Evolutionary conservation across 2,797 vertebrate species (phyloP), one percentile per base, ranked within the genome.

Genomic region (Trachurus trachurus): DNA sequence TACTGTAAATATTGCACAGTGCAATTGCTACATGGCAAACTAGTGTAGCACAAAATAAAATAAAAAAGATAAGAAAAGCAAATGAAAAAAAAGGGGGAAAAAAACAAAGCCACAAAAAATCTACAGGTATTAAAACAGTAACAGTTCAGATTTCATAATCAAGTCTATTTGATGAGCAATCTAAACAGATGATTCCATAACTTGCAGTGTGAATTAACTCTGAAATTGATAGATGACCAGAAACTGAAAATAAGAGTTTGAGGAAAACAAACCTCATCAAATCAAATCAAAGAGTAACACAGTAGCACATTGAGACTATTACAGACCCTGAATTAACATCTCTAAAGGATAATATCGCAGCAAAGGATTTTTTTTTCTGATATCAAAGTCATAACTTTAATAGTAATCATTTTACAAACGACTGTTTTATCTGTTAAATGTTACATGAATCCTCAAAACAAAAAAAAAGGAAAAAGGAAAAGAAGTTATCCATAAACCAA

Each of bases 1-100:
- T 98, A 97, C 96, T 98, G 97, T 97, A 98, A 96, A 99, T 99
- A 99, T 99, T 99, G 98, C 98, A 99, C 98, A 99, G 98, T 99
- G 98, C 98, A 98, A 97, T 95, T 99, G 98, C 98, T 99, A 99
- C 98, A 97, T 98, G 97, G 97, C 97, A 94, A 98, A 98, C 97
- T 98, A 98, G 96, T 98, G 98, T 99, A 98, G 98, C 98, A 98
- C 94, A 94, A 96, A 97, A 94, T 8, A 86, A 10, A 49, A 47
- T 72, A 89, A 93, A 42, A 12, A 86, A 17, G 16, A 45, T 17
- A 45, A 94, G 96, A 96, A 90, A 90, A 96, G 96, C 96, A 94
- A 96, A 96, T 90, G 76, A 93, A 96, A 91, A 83, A 85, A 87
- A 89, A 89, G 88, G 8, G 6, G 9, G 45, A 49, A 74, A 90